Base-by-base conservation (phyloP, 2,113 vertebrate genomes). In the Pelusios castaneus region DNA sequence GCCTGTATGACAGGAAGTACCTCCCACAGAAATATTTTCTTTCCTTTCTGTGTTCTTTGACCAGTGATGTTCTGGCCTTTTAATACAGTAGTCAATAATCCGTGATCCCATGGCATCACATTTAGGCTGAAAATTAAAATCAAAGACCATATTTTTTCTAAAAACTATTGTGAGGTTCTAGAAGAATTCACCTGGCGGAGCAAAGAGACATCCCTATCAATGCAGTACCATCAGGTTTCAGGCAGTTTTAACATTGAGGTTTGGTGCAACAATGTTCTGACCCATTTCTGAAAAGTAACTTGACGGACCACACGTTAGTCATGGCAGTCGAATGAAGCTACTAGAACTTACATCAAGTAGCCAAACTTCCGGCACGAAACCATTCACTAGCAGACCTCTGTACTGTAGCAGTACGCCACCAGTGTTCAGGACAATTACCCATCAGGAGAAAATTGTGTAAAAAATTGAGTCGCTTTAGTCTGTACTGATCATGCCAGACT, bases 51-150 rank as follows among this genome's bases (percentile, higher is more conserved):
- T 5, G 87, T 97, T 41, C 98, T 98, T 51, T 96, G 70, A 2
- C 99, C 98, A 1, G 89, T 96, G 86, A 98, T 70, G 19, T 99
- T 99, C 94, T 99, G 98, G 2, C 99, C 98, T 91, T 96, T 99
- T 60, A 99, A 70, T 58, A 99, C 98, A 0, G 98, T 97, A 43
- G 98, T 98, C 80, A 99, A 97, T n/a, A 99, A 94, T 7, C 94
- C 16, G 6, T 99, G 98, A 6, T 98, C 95, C 99, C 99, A 99
- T 0, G 96, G 92, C 22, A 98, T 79, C 25, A 98, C 94, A 25
- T 97, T 97, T 84, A 99, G 70, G 82, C 98, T 99, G 95, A 1
- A 93, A 84, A n/a, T 5, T 76, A 2, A 90, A 81, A 70, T 77
- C 24, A 54, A 34, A 0, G 24, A 83, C 84, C 14, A 4, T 0